Percentiles rank a stretch among this genome's conserved stretches.
Evolutionary conservation across 2,113 vertebrate genomes (phyloP).

Genomic region (Nycticorax nycticorax): DNA sequence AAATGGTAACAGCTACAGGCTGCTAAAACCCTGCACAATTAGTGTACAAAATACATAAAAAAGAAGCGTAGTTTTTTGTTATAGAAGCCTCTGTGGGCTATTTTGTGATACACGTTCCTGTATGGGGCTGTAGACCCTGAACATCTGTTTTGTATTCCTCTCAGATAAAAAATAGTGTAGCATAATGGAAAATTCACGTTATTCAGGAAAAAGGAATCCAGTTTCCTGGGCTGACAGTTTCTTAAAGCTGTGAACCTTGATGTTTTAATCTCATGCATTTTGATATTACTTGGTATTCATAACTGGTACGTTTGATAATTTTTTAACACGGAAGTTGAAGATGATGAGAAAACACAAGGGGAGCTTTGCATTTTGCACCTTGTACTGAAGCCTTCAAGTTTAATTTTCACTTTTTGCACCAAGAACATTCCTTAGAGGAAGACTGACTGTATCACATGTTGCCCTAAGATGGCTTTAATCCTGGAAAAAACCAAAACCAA

Average conservation of each 20-base stretch:
- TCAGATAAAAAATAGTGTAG: neutral
- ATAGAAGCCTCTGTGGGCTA: neutral
- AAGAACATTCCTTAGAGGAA: neutral
- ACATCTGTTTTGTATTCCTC: slow-evolving; percentile 39
- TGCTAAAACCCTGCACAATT: neutral
- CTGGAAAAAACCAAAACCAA: neutral
- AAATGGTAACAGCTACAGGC: neutral
- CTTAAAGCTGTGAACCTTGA: slow-evolving; percentile 60
- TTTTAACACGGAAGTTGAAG: slow-evolving; percentile 69
- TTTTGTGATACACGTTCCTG: neutral
- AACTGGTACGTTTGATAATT: slow-evolving; percentile 66
- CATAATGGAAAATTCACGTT: slow-evolving; percentile 32
- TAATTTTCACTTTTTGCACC: slow-evolving; percentile 67
- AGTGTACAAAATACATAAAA: neutral
- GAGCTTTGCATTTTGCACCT: slow-evolving; percentile 52
- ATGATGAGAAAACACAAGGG: slow-evolving; percentile 49
- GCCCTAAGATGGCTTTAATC: neutral
- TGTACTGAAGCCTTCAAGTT: slow-evolving; percentile 39
- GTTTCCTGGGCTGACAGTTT: slow-evolving; percentile 51
- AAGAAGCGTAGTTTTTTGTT: neutral
- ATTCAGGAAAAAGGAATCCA: slow-evolving; percentile 10
- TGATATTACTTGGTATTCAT: slow-evolving; percentile 65
- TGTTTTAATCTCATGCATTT: slow-evolving; percentile 74
- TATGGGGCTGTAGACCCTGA: neutral
- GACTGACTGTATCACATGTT: neutral